These are phyloP conservation scores for Plumapathes pennacea DNA, from an alignment of 92 coral and sea anemone genomes.

Conservation along the genomic window DNA sequence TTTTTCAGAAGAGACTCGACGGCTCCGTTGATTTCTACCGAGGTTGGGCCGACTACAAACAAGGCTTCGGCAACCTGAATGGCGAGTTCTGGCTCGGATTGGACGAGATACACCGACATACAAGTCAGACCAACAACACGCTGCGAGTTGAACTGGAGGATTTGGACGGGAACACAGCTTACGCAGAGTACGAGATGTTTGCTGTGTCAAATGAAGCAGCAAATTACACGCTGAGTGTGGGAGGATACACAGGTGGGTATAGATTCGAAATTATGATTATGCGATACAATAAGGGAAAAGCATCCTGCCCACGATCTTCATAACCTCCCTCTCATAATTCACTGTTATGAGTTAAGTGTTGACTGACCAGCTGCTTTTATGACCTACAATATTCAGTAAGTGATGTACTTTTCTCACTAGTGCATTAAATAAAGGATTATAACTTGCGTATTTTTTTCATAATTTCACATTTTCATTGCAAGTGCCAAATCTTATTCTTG, in stretches of 20 bases:
- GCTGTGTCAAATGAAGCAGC: slow-evolving; percentile 2
- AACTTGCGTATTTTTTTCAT: no score
- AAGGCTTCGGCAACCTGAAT: slow-evolving; percentile 19
- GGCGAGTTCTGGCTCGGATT: slow-evolving; percentile 26
- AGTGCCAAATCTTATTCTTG: no score
- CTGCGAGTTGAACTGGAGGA: slow-evolving; percentile 11
- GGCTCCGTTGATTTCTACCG: slow-evolving; percentile 23
- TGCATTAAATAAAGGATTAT: no score
- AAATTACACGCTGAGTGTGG: slow-evolving; percentile 1
- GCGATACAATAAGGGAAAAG: no score
- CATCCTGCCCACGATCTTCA: no score
- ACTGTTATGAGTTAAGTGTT: no score
- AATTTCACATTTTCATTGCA: no score
- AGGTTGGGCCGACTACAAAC: slow-evolving; percentile 15
- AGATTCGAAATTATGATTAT: no score
- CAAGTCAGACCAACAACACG: neutral
- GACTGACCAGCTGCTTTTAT: no score
- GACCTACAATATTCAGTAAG: no score
- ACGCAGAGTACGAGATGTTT: slow-evolving; percentile 5
- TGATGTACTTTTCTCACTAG: no score
- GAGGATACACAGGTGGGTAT: slow-evolving; percentile 5
- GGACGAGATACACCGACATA: slow-evolving; percentile 8
- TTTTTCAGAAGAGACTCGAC: slow-evolving; percentile 10
- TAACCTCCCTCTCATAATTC: no score
- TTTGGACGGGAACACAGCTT: slow-evolving; percentile 14